A percentile compares a stretch with the other conserved stretches of the same genome.
Conservation (phyloP, 2,113 vertebrate genomes). For the Varanus komodoensis region DNA sequence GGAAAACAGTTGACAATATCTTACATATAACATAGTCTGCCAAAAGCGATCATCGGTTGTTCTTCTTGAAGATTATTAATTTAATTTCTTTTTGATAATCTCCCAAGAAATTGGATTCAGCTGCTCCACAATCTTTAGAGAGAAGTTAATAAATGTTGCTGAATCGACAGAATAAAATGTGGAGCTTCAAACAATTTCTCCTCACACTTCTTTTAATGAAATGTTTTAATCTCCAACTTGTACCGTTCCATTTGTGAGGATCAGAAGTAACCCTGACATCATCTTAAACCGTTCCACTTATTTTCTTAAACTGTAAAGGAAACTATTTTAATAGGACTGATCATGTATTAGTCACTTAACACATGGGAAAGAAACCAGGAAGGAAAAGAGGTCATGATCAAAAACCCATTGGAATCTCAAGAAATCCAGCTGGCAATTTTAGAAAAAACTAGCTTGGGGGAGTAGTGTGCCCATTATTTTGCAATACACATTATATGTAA, state of each 20-base stretch:
- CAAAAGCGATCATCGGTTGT: constrained; percentile 53
- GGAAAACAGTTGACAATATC: constrained; percentile 44
- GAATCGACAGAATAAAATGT: constrained; percentile 66
- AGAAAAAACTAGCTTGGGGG: background rate
- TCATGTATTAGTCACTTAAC: constrained; percentile 23
- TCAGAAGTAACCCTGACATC: constrained; percentile 52
- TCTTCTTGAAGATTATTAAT: constrained; percentile 65
- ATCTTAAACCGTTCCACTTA: constrained; percentile 60
- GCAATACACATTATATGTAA: background rate
- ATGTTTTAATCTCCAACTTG: constrained; percentile 59
- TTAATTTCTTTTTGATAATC: constrained; percentile 71
- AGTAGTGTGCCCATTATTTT: background rate
- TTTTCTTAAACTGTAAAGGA: constrained; percentile 21
- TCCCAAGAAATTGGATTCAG: constrained; percentile 71
- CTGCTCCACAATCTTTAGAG: constrained; percentile 61
- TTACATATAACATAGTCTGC: constrained; percentile 41
- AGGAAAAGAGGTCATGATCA: background rate
- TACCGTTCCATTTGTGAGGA: constrained; percentile 60
- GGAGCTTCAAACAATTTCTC: constrained; percentile 59
- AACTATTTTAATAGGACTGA: constrained; percentile 29
- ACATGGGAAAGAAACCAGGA: background rate
- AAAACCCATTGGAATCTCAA: background rate
- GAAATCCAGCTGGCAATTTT: background rate
- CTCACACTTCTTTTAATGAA: constrained; percentile 37
- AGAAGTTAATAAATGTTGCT: constrained; percentile 70